Conservation (phyloP, 2,113 vertebrate species). For the Oryzias curvinotus region DNA sequence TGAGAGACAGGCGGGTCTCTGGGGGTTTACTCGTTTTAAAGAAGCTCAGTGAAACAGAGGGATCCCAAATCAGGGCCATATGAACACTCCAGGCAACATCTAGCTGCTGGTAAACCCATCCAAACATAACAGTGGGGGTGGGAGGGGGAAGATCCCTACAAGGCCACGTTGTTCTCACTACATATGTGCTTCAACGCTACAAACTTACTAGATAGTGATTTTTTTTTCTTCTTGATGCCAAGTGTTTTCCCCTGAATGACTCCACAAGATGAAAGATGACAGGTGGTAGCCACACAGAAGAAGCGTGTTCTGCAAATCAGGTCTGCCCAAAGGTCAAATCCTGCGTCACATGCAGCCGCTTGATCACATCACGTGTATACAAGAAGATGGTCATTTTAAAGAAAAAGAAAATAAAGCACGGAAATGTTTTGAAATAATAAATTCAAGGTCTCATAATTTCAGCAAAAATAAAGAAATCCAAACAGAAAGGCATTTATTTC, state of each 20-base stretch:
- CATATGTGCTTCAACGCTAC: slow-evolving; percentile 38
- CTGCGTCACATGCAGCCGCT: slow-evolving; percentile 42
- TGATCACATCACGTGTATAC: slow-evolving; percentile 40
- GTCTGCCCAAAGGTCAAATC: slow-evolving; percentile 70
- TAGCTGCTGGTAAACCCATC: slow-evolving; percentile 56
- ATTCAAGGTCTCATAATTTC: not conserved
- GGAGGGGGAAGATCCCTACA: slow-evolving; percentile 21
- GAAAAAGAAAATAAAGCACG: not conserved
- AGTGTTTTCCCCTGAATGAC: slow-evolving; percentile 40
- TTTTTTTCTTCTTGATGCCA: slow-evolving; percentile 36
- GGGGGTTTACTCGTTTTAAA: slow-evolving; percentile 55
- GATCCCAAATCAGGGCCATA: slow-evolving; percentile 73
- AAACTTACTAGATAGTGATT: slow-evolving; percentile 44
- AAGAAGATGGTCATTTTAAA: slow-evolving; percentile 5
- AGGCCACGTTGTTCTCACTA: slow-evolving; percentile 21
- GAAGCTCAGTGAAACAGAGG: slow-evolving; percentile 58
- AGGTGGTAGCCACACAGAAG: slow-evolving; percentile 70
- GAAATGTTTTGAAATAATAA: not conserved
- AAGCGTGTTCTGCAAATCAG: slow-evolving; percentile 54
- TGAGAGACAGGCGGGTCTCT: slow-evolving; percentile 59
- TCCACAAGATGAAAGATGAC: slow-evolving; percentile 69
- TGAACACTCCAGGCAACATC: slow-evolving; percentile 65
- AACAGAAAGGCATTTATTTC: not conserved
- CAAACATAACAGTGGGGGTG: slow-evolving; percentile 27
- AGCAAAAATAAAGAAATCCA: not conserved